Base-by-base conservation (phyloP, 2,888 invertebrate genomes). In the Sminthurinus aureus region DNA sequence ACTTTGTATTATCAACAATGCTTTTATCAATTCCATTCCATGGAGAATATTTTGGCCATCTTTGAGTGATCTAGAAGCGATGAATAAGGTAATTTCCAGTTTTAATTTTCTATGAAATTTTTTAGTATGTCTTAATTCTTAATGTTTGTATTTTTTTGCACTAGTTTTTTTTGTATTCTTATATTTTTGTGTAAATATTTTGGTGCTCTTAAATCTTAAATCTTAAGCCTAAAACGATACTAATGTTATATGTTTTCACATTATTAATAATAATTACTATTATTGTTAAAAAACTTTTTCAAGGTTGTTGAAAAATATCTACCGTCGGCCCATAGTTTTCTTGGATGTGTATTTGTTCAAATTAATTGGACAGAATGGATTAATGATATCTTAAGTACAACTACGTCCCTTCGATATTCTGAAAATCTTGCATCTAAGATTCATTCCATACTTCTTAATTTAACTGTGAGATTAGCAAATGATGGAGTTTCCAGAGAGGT, bases 21-120 rank as follows among this genome's bases (percentile, higher is more conserved):
- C 93, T 81, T 92, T 95, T 83, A 90, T 93, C 0, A 91, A 91
- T 76, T 71, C 77, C 90, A 86, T 95, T 79, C 94, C 94, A 8
- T 96, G 95, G 95, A 92, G 93, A 78, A 92, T 92, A 85, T 94
- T 95, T 89, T 92, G 92, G 89, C 95, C 95, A 0, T 92, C 92
- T 18, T 90, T 93, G 20, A 90, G 91, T 64, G 94, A 95, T 89
- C 91, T 95, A 24, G 94, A 95, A 85, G 91, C 93, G 26, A 93
- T 95, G 92, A 92, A 94, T 76, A 93, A 93, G 90, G 93, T 93
- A 90, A 89, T 87, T 86, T 22, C 26, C 11, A 13, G 2, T 52
- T 81, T 38, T 66, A 85, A 73, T 77, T 20, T 69, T 81, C 26
- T 73, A 50, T 22, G 50, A 22, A 69, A 69, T 13, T 12, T 9